These are phyloP conservation scores for Philhelius pedissequus DNA, from an alignment of 2,888 invertebrate genomes.

Conservation along the genomic window DNA sequence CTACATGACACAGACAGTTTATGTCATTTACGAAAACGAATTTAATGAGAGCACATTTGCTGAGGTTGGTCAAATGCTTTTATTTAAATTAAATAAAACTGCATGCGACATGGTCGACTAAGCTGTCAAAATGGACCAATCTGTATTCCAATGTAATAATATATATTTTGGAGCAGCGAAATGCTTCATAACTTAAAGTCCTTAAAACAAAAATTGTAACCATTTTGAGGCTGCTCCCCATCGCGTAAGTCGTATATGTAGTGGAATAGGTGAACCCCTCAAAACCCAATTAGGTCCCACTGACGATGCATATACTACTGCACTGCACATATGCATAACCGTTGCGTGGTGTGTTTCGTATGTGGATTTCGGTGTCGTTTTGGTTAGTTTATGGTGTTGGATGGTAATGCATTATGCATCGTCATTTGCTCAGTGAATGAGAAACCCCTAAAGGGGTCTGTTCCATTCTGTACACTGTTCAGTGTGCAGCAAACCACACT, in stretches of 20 bases:
- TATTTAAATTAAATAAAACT: neutral
- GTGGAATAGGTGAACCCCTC: too few relatives aligned
- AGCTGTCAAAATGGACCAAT: neutral
- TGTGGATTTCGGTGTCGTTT: slow-evolving; percentile 23
- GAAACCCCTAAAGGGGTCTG: slow-evolving; percentile 49
- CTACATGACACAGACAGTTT: too few relatives aligned
- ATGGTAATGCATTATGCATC: slow-evolving; percentile 66
- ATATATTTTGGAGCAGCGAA: neutral
- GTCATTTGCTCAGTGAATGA: slow-evolving; percentile 56
- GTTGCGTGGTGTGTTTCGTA: neutral
- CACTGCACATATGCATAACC: slow-evolving; percentile 27
- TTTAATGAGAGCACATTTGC: neutral
- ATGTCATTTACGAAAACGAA: neutral
- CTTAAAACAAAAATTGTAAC: slow-evolving; percentile 15
- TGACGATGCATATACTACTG: neutral
- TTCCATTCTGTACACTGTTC: neutral
- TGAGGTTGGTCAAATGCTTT: neutral
- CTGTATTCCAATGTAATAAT: neutral
- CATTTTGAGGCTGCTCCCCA: neutral
- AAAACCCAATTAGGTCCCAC: neutral
- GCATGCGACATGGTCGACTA: neutral
- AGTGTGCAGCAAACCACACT: neutral
- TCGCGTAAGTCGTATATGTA: too few relatives aligned
- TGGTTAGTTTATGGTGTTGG: slow-evolving; percentile 46
- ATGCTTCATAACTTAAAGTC: neutral